Evolutionary conservation across 2,888 invertebrate species (phyloP).

Genomic region (Philaethria dido): DNA sequence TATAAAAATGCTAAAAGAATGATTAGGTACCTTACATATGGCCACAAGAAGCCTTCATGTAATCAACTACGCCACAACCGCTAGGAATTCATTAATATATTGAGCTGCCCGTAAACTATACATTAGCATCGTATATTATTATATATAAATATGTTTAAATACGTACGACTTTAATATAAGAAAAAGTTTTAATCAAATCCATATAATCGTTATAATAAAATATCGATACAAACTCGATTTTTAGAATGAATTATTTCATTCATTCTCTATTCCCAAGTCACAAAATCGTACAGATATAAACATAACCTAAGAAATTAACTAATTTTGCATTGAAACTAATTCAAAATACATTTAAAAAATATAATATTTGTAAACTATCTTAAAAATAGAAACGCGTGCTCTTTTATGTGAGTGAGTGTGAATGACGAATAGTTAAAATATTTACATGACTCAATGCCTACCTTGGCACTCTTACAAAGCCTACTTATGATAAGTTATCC

Average conservation of each 20-base stretch:
- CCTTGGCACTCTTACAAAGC: slow-evolving; percentile 18
- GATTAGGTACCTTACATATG: slow-evolving; percentile 53
- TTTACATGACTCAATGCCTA: slow-evolving; percentile 23
- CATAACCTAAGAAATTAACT: not conserved
- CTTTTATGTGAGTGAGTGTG: slow-evolving; percentile 18
- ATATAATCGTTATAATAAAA: not conserved
- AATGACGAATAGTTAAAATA: slow-evolving; percentile 28
- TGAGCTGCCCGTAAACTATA: slow-evolving; percentile 53
- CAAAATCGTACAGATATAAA: slow-evolving; percentile 22
- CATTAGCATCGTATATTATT: slow-evolving; percentile 28
- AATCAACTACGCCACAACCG: slow-evolving; percentile 50
- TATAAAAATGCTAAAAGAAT: slow-evolving; percentile 45
- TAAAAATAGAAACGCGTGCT: slow-evolving; percentile 27
- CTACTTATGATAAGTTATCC: not conserved
- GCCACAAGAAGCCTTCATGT: slow-evolving; percentile 38
- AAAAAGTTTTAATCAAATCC: slow-evolving; percentile 3
- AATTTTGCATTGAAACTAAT: slow-evolving; percentile 16
- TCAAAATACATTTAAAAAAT: slow-evolving; percentile 12
- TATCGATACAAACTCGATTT: not conserved
- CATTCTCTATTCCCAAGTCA: not conserved
- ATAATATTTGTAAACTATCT: slow-evolving; percentile 6
- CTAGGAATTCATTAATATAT: slow-evolving; percentile 47
- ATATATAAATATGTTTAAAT: slow-evolving; percentile 6
- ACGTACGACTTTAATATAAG: slow-evolving; percentile 15
- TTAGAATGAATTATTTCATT: not conserved